Evolutionary conservation across 1,140 invertebrate genomes (phyloP).

Genomic region (Caenorhabditis latens): DNA sequence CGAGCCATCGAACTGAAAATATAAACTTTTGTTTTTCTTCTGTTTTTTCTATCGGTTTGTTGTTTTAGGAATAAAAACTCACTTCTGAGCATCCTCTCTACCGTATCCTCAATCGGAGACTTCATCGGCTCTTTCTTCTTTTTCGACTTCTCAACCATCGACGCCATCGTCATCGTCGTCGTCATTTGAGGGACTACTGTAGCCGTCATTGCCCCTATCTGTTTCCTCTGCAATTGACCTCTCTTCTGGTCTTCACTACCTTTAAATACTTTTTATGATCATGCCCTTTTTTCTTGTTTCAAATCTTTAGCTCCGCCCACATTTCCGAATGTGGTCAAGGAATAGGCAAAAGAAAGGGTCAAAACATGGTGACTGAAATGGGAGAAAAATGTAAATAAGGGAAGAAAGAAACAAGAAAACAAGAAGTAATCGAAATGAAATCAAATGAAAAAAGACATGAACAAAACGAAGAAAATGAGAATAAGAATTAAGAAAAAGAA

Average conservation of each 20-base stretch:
- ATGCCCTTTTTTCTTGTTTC: constrained; percentile 23
- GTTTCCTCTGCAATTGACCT: constrained; percentile 7
- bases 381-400: neutral
- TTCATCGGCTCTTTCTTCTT: constrained; percentile 39
- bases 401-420: neutral
- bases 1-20: constrained; percentile 45
- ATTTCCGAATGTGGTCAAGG: constrained; percentile 27
- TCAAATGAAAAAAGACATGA: neutral
- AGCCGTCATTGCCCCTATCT: constrained; percentile 1
- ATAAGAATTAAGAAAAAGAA: neutral
- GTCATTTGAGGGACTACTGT: constrained; percentile 15
- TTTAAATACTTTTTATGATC: constrained; percentile 47
- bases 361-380: constrained; percentile 29
- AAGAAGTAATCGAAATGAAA: neutral
- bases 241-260: neutral
- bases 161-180: constrained; percentile 27
- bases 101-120: constrained; percentile 52
- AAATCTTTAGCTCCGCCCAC: neutral
- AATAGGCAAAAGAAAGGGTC: neutral
- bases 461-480: neutral
- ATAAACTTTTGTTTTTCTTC: neutral
- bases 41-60: too few species aligned
- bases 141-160: constrained; percentile 21
- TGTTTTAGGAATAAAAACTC: neutral
- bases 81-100: constrained; percentile 58